phyloP scores from a whole-genome alignment of 2,888 invertebrate species.

The Drosophila pullipes region DNA sequence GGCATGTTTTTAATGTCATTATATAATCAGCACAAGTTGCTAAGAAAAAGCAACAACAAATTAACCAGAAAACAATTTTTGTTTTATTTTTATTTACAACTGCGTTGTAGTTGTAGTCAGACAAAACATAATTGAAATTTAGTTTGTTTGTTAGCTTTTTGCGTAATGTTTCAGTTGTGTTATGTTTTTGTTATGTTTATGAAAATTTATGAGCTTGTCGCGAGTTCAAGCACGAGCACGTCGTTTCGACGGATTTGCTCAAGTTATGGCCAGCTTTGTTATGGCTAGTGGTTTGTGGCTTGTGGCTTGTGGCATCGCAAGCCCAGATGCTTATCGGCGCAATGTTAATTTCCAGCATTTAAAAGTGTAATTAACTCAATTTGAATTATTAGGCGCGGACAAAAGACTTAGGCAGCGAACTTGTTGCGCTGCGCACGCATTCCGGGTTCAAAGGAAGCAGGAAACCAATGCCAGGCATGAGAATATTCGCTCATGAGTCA shows the following conservation, averaged over 20 bases:
- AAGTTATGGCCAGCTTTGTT: slow-evolving; percentile 58
- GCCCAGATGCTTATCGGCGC: slow-evolving; percentile 69
- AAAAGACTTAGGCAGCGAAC: slow-evolving; percentile 82
- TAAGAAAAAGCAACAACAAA: slow-evolving; percentile 45
- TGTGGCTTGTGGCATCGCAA: slow-evolving; percentile 68
- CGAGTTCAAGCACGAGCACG: slow-evolving; percentile 37
- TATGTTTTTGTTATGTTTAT: slow-evolving; percentile 59
- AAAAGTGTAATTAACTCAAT: slow-evolving; percentile 80
- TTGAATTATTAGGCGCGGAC: slow-evolving; percentile 66
- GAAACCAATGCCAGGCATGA: slow-evolving; percentile 69
- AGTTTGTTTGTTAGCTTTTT: slow-evolving; percentile 40
- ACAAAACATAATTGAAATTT: slow-evolving; percentile 48
- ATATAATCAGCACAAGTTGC: slow-evolving; percentile 79
- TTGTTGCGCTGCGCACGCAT: slow-evolving; percentile 32
- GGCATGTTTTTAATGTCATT: slow-evolving; percentile 78
- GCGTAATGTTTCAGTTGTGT: slow-evolving; percentile 46
- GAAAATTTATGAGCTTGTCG: slow-evolving; percentile 79
- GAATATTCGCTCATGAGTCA: slow-evolving; percentile 70
- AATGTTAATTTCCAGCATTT: slow-evolving; percentile 78
- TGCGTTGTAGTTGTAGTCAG: slow-evolving; percentile 15
- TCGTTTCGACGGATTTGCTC: slow-evolving; percentile 49
- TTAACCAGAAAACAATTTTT: slow-evolving; percentile 59
- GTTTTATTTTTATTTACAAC: slow-evolving; percentile 4
- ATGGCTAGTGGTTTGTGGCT: slow-evolving; percentile 65
- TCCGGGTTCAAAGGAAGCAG: slow-evolving; percentile 69